Conservation (phyloP, 2,888 invertebrate species). For the Stratiomys singularior region DNA sequence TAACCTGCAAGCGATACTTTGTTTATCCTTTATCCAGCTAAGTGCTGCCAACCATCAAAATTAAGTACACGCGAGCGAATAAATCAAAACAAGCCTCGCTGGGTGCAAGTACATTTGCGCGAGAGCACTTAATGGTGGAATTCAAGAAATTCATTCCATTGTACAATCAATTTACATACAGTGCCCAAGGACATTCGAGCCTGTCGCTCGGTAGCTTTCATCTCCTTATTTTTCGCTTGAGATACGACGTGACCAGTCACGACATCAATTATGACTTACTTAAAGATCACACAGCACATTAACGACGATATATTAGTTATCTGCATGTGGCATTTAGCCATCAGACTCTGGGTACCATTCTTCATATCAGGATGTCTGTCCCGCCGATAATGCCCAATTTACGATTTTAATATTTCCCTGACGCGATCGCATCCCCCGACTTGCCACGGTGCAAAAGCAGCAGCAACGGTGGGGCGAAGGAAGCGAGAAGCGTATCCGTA, state of each 20-base stretch:
- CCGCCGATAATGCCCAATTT: slow-evolving; percentile 48
- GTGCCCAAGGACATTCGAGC: neutral
- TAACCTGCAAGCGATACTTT: neutral
- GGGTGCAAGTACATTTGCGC: neutral
- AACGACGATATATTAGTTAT: slow-evolving; percentile 33
- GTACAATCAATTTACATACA: slow-evolving; percentile 13
- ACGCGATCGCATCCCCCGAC: slow-evolving; percentile 11
- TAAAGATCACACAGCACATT: slow-evolving; percentile 34
- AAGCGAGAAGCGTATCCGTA: neutral
- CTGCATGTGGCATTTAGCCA: slow-evolving; percentile 25
- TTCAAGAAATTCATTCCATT: slow-evolving; percentile 18
- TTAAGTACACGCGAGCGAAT: neutral
- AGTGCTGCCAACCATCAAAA: neutral
- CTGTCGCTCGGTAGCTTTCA: slow-evolving; percentile 37
- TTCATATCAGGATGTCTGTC: slow-evolving; percentile 48
- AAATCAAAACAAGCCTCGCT: neutral
- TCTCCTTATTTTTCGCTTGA: slow-evolving; percentile 11
- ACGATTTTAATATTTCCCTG: slow-evolving; percentile 50
- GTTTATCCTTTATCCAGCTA: neutral
- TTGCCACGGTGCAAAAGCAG: neutral
- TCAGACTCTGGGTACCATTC: slow-evolving; percentile 48
- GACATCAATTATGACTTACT: slow-evolving; percentile 47
- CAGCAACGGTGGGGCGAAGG: neutral
- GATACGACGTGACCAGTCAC: slow-evolving; percentile 41
- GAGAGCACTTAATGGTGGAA: slow-evolving; percentile 27